Percentiles rank a stretch among this genome's conserved stretches.
phyloP scores from a whole-genome alignment of 2,888 invertebrate genomes.

The Miltochrista miniata region DNA sequence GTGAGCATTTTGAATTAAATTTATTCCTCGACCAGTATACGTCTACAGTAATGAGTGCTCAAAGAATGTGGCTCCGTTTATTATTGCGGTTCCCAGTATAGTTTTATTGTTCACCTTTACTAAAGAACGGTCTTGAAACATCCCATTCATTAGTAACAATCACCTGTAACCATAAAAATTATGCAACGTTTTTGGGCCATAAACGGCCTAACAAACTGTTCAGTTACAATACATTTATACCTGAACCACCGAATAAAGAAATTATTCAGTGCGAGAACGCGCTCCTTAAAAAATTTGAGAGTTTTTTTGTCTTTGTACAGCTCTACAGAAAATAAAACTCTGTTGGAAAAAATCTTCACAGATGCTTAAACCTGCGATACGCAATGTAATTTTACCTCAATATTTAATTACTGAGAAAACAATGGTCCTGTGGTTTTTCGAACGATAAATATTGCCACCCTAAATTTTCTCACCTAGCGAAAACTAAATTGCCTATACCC shows the following conservation, averaged over 20 bases:
- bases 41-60: not conserved
- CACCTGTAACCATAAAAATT: constrained; percentile 58
- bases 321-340: constrained; percentile 12
- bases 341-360: not conserved
- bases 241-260: constrained; percentile 37
- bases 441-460: constrained; percentile 44
- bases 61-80: constrained; percentile 2
- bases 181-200: constrained; percentile 57
- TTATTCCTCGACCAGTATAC: not conserved
- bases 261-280: constrained; percentile 1
- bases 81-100: constrained; percentile 32
- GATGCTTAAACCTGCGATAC: constrained; percentile 15
- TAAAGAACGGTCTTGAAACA: constrained; percentile 18
- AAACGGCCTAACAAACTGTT: constrained; percentile 58
- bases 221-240: constrained; percentile 62
- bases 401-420: constrained; percentile 24
- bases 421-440: constrained; percentile 30
- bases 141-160: constrained; percentile 52
- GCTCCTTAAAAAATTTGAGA: constrained; percentile 13
- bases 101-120: constrained; percentile 34
- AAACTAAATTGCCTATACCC: constrained; percentile 42
- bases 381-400: constrained; percentile 25
- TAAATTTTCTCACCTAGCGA: constrained; percentile 34
- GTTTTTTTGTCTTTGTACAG: constrained; percentile 24
- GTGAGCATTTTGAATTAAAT: not conserved